Conservation (phyloP, 1,140 invertebrate species). For the Hylaeus anthracinus region DNA sequence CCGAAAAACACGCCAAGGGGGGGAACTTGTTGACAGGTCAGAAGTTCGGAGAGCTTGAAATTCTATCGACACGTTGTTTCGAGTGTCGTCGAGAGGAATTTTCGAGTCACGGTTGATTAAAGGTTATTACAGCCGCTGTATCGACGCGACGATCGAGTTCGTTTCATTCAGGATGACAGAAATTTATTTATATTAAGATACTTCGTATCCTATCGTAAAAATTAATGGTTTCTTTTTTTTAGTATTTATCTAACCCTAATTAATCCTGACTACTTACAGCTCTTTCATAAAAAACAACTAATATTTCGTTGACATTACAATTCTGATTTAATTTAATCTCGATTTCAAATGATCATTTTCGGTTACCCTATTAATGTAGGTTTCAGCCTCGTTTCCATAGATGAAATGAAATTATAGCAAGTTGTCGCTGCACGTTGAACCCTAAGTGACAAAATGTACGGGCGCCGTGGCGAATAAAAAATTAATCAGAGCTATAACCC, state of each 20-base stretch:
- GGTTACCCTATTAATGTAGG: too few species aligned
- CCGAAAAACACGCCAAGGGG: constrained; percentile 12
- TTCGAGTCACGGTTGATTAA: constrained; percentile 23
- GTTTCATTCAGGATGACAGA: not conserved
- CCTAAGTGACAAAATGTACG: constrained; percentile 38
- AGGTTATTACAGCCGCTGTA: not conserved
- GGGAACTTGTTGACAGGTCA: constrained; percentile 28
- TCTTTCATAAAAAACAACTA: too few species aligned
- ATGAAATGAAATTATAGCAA: too few species aligned
- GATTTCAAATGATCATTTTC: too few species aligned
- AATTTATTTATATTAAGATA: not conserved
- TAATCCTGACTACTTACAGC: too few species aligned
- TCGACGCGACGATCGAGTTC: not conserved
- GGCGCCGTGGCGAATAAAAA: constrained; percentile 47
- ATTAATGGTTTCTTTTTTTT: too few species aligned
- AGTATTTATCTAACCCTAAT: too few species aligned
- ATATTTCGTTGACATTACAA: too few species aligned
- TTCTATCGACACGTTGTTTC: constrained; percentile 40
- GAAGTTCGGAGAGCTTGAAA: constrained; percentile 36
- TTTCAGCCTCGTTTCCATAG: too few species aligned
- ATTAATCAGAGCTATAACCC: constrained; percentile 59
- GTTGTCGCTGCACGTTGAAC: not conserved
- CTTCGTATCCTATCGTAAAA: too few species aligned
- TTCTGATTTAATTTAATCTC: too few species aligned
- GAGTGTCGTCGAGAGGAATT: constrained; percentile 5